Percentiles rank a stretch among this genome's conserved stretches.
phyloP scores from a whole-genome alignment of 2,113 vertebrate genomes.

The Arenaria interpres region DNA sequence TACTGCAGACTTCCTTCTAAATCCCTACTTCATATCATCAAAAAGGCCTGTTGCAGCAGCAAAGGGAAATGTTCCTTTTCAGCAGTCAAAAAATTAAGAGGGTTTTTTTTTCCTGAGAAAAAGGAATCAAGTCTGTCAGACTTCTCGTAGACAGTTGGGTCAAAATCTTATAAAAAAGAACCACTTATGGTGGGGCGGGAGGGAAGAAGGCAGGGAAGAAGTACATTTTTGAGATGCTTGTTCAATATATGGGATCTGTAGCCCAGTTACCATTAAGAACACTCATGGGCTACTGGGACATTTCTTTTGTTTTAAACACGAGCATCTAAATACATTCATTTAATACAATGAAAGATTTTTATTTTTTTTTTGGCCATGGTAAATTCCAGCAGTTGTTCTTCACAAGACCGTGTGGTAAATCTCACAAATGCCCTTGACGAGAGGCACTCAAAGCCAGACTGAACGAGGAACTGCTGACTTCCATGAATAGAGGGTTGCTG shows the following conservation, averaged over 20 bases:
- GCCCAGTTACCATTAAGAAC: neutral
- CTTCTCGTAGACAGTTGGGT: neutral
- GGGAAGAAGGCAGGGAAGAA: neutral
- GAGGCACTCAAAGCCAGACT: neutral
- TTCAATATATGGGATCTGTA: neutral
- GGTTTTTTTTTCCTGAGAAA: neutral
- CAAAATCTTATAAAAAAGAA: neutral
- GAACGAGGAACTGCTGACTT: neutral
- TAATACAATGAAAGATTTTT: neutral
- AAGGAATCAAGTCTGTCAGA: neutral
- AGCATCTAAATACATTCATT: neutral
- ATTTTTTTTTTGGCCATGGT: neutral
- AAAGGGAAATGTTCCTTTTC: neutral
- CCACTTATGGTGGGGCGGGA: accelerated
- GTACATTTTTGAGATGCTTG: neutral
- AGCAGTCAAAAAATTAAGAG: neutral
- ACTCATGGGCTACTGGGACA: accelerated
- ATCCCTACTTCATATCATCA: neutral
- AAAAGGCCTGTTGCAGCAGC: neutral
- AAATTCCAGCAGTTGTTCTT: neutral
- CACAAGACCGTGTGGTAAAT: neutral
- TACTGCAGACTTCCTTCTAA: neutral
- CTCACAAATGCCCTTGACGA: neutral
- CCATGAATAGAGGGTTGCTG: accelerated
- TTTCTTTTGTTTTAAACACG: neutral